Evolutionary conservation across 1,140 invertebrate genomes (phyloP).

Genomic region (Micrasema minimum): DNA sequence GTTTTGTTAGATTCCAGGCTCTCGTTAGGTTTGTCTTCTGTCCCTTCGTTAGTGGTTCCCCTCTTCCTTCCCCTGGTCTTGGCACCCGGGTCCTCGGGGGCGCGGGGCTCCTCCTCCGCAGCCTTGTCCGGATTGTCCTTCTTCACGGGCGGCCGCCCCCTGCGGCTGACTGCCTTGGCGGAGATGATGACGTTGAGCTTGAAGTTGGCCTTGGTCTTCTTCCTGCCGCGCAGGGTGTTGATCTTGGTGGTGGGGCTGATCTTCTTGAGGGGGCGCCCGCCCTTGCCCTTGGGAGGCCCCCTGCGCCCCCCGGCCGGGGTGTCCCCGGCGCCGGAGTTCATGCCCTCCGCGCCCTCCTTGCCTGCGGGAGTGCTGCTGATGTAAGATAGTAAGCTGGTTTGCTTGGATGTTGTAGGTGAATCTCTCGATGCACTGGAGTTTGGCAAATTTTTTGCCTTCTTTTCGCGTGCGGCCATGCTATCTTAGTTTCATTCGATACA

Average conservation of each 20-base stretch:
- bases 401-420: constrained; percentile 35
- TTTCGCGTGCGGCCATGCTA: constrained; percentile 49
- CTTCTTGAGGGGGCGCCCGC: constrained; percentile 12
- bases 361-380: neutral
- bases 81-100: constrained; percentile 5
- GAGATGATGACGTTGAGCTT: constrained; percentile 46
- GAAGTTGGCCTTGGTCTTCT: constrained; percentile 48
- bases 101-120: neutral
- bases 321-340: constrained; percentile 6
- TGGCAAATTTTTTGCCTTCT: constrained; percentile 41
- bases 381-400: constrained; percentile 20
- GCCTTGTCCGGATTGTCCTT: neutral
- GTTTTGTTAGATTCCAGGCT: constrained; percentile 56
- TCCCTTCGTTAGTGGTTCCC: constrained; percentile 1
- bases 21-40: constrained; percentile 56
- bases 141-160: constrained; percentile 38
- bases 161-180: neutral
- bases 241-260: constrained; percentile 37
- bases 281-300: constrained; percentile 1
- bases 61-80: constrained; percentile 21
- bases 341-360: constrained; percentile 16
- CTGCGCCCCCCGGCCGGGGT: constrained; percentile 3
- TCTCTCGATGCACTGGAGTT: constrained; percentile 35
- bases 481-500: constrained; percentile 31
- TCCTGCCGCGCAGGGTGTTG: constrained; percentile 30